Evolutionary conservation across 2,888 invertebrate genomes (phyloP).

Genomic region (Leucozona laternaria): DNA sequence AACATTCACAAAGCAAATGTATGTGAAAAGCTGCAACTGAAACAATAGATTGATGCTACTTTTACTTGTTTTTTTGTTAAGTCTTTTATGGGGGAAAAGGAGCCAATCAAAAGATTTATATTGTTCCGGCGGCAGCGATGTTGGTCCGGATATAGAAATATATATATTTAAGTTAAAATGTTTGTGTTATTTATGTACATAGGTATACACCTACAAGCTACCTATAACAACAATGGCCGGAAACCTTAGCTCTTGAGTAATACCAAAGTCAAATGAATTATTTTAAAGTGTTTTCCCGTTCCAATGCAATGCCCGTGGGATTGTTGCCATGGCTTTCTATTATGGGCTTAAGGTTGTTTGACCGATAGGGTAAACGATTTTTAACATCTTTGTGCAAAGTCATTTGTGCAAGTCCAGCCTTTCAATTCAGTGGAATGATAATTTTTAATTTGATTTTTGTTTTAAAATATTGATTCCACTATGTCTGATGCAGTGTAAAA

Average conservation of each 20-base stretch:
- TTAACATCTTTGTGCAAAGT: neutral
- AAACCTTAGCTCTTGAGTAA: neutral
- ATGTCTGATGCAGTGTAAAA: too few relatives aligned
- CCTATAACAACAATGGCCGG: neutral
- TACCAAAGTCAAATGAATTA: neutral
- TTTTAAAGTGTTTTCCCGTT: neutral
- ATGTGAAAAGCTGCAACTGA: slow-evolving; percentile 27
- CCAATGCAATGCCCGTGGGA: neutral
- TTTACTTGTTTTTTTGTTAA: neutral
- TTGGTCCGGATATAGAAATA: slow-evolving; percentile 2
- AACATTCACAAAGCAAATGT: slow-evolving; percentile 17
- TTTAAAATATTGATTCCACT: too few relatives aligned
- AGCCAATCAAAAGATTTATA: slow-evolving; percentile 60
- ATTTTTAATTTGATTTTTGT: neutral
- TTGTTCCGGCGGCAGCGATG: slow-evolving; percentile 9
- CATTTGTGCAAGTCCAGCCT: neutral
- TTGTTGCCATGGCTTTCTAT: neutral
- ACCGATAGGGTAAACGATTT: neutral
- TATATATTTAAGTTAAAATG: slow-evolving; percentile 11
- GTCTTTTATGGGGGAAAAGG: neutral
- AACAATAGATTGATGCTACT: slow-evolving; percentile 38
- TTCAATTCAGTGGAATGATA: neutral
- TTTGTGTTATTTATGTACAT: neutral
- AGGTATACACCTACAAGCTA: neutral
- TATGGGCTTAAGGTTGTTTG: neutral